Conservation (phyloP, 1,140 invertebrate species). For the Psix sp. region DNA sequence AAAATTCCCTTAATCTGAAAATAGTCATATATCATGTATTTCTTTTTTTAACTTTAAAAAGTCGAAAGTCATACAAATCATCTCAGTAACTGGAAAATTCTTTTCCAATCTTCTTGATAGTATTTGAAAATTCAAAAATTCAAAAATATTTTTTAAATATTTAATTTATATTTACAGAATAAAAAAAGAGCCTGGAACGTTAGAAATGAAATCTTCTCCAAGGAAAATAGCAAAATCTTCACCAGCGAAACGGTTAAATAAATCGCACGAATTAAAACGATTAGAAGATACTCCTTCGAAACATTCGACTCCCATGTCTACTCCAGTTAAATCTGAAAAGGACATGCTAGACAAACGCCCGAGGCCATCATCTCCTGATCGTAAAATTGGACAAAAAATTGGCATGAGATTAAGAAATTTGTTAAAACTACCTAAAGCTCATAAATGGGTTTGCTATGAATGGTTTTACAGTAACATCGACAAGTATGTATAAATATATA, state of each 20-base stretch:
- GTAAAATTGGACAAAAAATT: conserved; percentile 90
- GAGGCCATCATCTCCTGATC: conserved; percentile 80
- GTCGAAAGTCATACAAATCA: conserved; percentile 6
- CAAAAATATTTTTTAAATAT: conserved; percentile 21
- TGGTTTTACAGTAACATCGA: conserved; percentile 99
- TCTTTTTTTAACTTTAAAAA: no score
- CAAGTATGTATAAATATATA: conserved; percentile 77
- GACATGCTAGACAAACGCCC: conserved; percentile 69
- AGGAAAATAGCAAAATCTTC: conserved; percentile 79
- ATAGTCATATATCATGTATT: no score
- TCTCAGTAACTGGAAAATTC: no score
- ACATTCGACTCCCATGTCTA: conserved; percentile 72
- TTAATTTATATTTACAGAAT: no score
- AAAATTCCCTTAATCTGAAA: no score
- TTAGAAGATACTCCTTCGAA: conserved; percentile 54
- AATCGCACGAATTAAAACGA: conserved; percentile 66
- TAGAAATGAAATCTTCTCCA: conserved; percentile 72
- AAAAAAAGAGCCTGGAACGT: conserved; percentile 71
- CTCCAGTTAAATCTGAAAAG: conserved; percentile 75
- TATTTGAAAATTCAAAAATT: not conserved
- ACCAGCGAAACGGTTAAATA: conserved; percentile 79
- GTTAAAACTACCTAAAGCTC: conserved; percentile 98
- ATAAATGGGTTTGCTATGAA: conserved; percentile 99
- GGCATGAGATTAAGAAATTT: conserved; percentile 94
- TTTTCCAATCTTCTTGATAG: no score